phyloP scores from a whole-genome alignment of 2,113 vertebrate genomes.

The Poeciliopsis prolifica region DNA sequence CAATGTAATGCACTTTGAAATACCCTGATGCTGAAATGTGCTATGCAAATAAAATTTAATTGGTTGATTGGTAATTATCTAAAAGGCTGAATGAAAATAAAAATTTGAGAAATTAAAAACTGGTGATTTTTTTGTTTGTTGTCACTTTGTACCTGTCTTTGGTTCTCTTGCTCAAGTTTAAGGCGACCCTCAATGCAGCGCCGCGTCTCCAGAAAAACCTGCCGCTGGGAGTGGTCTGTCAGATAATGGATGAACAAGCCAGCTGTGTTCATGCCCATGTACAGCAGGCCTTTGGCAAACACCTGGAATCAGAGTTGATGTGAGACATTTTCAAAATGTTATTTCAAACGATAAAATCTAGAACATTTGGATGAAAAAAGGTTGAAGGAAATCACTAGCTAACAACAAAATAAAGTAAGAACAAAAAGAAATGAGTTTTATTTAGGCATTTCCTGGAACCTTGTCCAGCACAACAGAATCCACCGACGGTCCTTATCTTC shows the following conservation, averaged over 20 bases:
- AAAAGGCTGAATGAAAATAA: background rate
- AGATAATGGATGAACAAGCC: slow-evolving; percentile 96
- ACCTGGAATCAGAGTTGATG: slow-evolving; percentile 73
- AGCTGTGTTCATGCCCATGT: slow-evolving; percentile 95
- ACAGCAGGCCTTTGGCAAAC: slow-evolving; percentile 89
- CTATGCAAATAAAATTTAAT: background rate
- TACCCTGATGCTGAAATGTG: too few species aligned
- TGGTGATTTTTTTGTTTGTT: background rate
- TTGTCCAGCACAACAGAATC: too few species aligned
- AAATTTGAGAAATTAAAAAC: background rate
- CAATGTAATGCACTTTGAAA: too few species aligned
- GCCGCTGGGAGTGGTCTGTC: slow-evolving; percentile 91
- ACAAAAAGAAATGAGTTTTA: background rate
- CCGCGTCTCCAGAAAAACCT: slow-evolving; percentile 94
- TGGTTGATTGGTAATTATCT: background rate
- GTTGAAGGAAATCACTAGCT: background rate
- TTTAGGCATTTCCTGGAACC: background rate
- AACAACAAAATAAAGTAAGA: background rate
- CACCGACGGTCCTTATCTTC: too few species aligned
- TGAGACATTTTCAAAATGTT: background rate
- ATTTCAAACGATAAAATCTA: background rate
- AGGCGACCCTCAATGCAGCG: slow-evolving; percentile 93
- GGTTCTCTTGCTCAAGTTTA: slow-evolving; percentile 93
- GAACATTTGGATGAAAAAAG: background rate
- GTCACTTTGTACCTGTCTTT: slow-evolving; percentile 86